A percentile compares a stretch with the other conserved stretches of the same genome.
phyloP scores from a whole-genome alignment of 2,797 vertebrate species.

The Gymnodraco acuticeps region DNA sequence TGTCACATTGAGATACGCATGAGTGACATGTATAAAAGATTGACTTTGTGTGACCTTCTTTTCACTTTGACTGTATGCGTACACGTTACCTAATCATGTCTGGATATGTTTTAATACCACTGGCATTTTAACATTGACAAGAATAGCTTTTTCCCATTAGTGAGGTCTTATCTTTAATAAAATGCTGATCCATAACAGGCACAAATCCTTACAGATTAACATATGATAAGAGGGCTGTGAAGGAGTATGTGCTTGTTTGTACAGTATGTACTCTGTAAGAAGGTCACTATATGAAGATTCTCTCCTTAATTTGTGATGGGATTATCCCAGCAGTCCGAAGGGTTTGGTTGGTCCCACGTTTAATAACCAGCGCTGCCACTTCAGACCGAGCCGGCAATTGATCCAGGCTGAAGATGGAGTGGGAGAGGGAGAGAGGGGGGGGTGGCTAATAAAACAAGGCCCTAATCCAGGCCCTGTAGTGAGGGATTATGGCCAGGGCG shows the following conservation, averaged over 20 bases:
- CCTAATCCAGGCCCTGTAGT: slow-evolving; percentile 78
- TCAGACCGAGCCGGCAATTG: slow-evolving; percentile 79
- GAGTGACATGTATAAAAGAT: slow-evolving; percentile 6
- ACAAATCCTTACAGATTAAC: slow-evolving; percentile 47
- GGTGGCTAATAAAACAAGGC: slow-evolving; percentile 74
- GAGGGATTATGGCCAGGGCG: slow-evolving; percentile 70
- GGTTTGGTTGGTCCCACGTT: slow-evolving; percentile 79
- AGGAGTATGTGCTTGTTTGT: slow-evolving; percentile 35
- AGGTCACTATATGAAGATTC: slow-evolving; percentile 68
- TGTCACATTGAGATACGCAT: background rate
- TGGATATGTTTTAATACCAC: slow-evolving; percentile 5
- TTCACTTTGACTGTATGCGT: background rate
- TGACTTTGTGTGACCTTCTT: slow-evolving; percentile 17
- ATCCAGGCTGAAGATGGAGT: slow-evolving; percentile 73
- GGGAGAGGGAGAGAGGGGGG: slow-evolving; percentile 35
- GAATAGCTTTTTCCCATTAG: slow-evolving; percentile 17
- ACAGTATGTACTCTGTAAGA: slow-evolving; percentile 44
- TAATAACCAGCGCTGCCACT: slow-evolving; percentile 82
- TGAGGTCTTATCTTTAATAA: slow-evolving; percentile 32
- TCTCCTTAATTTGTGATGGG: slow-evolving; percentile 80
- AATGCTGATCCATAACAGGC: slow-evolving; percentile 21
- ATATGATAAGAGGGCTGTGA: slow-evolving; percentile 28
- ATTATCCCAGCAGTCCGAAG: slow-evolving; percentile 76
- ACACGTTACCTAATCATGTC: slow-evolving; percentile 11
- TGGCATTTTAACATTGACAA: slow-evolving; percentile 10